Evolutionary conservation across 1,140 invertebrate genomes (phyloP).

Genomic region (Lamellibrachia luymesi): DNA sequence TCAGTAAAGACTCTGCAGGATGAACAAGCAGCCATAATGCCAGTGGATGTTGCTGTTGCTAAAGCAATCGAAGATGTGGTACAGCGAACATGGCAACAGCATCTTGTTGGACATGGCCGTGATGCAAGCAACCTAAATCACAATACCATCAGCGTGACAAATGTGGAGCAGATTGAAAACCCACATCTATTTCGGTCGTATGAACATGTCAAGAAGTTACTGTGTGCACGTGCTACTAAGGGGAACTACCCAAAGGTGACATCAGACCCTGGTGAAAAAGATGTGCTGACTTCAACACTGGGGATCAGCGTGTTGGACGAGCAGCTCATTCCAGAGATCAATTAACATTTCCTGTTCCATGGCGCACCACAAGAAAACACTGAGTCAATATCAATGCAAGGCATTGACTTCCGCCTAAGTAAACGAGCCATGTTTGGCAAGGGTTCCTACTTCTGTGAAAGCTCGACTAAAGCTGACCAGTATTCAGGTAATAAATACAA

Average conservation of each 20-base stretch:
- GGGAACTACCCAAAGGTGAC: too few species aligned
- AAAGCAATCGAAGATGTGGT: not conserved
- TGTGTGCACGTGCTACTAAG: not conserved
- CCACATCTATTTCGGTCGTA: not conserved
- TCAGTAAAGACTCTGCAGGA: not conserved
- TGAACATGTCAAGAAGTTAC: not conserved
- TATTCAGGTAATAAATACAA: not conserved
- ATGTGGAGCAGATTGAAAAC: not conserved
- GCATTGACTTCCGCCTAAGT: not conserved
- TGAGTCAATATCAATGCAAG: constrained; percentile 9
- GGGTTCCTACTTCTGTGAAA: constrained; percentile 23
- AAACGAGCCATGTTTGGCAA: constrained; percentile 14
- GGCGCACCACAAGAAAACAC: not conserved
- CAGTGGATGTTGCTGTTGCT: not conserved
- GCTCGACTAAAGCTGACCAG: constrained; percentile 8
- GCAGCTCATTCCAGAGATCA: not conserved
- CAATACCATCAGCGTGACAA: not conserved
- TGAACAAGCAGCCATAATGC: not conserved
- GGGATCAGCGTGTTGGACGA: not conserved
- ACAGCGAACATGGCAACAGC: not conserved
- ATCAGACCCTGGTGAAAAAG: too few species aligned
- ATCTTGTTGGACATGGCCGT: not conserved
- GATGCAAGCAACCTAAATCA: not conserved
- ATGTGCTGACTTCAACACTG: not conserved
- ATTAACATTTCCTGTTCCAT: not conserved